phyloP scores from a whole-genome alignment of 2,888 invertebrate genomes.

The Rhimphoctona megacephalus region DNA sequence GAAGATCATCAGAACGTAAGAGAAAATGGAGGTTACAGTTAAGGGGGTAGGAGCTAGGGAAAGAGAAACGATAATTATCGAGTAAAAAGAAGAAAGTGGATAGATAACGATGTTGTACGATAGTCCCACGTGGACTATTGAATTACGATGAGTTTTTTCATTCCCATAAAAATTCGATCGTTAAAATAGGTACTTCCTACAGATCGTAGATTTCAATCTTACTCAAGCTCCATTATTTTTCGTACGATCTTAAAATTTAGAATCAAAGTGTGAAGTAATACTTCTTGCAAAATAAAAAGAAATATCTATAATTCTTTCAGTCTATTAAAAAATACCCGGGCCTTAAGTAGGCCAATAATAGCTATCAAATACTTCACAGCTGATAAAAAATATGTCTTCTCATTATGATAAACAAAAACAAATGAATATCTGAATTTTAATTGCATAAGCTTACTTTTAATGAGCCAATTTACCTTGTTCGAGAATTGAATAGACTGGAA shows the following conservation, averaged over 20 bases:
- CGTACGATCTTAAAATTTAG: conserved; percentile 2
- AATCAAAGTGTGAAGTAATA: not conserved
- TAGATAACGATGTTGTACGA: conserved; percentile 61
- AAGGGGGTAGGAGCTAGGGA: not conserved
- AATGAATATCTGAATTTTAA: not conserved
- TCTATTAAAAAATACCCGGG: not conserved
- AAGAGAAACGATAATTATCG: conserved; percentile 68
- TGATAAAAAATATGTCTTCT: not conserved
- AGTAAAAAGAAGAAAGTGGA: conserved; percentile 33
- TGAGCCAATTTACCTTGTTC: not conserved
- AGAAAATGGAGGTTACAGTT: conserved; percentile 34
- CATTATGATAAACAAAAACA: not conserved
- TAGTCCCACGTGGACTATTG: conserved; percentile 50
- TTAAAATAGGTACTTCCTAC: conserved; percentile 1
- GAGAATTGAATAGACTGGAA: not conserved
- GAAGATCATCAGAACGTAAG: conserved; percentile 49
- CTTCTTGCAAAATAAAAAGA: not conserved
- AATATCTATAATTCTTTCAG: not conserved
- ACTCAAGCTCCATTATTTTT: not conserved
- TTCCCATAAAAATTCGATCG: not conserved
- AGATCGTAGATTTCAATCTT: conserved; percentile 54
- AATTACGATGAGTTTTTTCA: conserved; percentile 45
- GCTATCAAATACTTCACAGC: not conserved
- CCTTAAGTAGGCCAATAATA: not conserved
- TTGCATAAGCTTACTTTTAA: not conserved